phyloP scores from a whole-genome alignment of 2,113 vertebrate species.

The Phylloscopus trochiloides region DNA sequence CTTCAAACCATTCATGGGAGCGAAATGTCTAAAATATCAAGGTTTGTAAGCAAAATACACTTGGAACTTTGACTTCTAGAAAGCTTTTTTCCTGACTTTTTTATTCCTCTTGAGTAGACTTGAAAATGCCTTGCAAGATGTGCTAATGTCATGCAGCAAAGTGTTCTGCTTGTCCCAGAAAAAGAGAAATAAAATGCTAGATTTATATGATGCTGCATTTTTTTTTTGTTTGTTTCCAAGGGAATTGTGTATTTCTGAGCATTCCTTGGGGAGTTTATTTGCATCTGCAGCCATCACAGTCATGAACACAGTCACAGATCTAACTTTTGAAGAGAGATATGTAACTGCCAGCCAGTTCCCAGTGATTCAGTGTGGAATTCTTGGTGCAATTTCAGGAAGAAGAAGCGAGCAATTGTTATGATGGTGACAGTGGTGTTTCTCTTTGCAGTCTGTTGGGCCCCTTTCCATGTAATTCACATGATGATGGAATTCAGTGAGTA shows the following conservation, averaged over 20 bases:
- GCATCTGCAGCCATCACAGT: neutral
- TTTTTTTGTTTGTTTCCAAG: neutral
- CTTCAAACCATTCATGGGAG: constrained; percentile 71
- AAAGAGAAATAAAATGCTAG: neutral
- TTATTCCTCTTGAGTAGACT: neutral
- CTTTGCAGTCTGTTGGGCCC: constrained; percentile 78
- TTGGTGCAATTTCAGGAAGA: constrained; percentile 70
- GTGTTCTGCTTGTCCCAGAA: neutral
- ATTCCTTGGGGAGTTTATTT: neutral
- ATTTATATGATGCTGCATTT: neutral
- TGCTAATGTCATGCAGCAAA: neutral
- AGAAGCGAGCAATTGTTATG: constrained; percentile 76
- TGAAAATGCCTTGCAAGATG: neutral
- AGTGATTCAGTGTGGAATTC: constrained; percentile 42
- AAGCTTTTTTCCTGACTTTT: neutral
- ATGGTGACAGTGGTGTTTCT: constrained; percentile 78
- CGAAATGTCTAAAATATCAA: constrained; percentile 76
- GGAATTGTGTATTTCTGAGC: neutral
- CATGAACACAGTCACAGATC: neutral
- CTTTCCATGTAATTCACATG: constrained; percentile 77
- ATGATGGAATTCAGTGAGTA: constrained; percentile 77
- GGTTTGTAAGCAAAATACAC: constrained; percentile 47
- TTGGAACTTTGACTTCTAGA: neutral
- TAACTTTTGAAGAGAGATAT: neutral
- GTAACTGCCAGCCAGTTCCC: neutral